Evolutionary conservation across 2,113 vertebrate genomes (phyloP).

Genomic region (Syngnathus floridae): DNA sequence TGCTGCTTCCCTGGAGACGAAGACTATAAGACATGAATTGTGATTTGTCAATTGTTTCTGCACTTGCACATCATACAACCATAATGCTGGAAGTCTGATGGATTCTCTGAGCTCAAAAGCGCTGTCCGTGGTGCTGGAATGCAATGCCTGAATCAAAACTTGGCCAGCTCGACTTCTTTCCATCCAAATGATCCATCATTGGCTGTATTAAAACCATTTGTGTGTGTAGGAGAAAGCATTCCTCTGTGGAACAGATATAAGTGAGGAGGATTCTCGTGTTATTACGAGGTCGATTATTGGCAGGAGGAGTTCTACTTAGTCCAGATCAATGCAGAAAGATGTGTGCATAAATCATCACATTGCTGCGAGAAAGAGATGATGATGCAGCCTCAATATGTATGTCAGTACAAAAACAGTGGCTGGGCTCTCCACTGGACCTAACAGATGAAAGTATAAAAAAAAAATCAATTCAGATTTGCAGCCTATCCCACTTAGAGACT

Average conservation of each 20-base stretch:
- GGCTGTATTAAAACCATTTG: neutral
- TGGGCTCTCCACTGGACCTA: neutral
- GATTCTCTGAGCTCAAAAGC: too few species aligned
- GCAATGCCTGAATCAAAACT: neutral
- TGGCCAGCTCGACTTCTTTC: neutral
- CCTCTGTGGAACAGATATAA: neutral
- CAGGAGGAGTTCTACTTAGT: conserved; percentile 7
- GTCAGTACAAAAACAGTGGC: fast-evolving
- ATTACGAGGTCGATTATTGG: neutral
- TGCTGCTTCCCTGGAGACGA: too few species aligned
- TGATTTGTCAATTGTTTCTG: too few species aligned
- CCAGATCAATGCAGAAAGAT: conserved; percentile 19
- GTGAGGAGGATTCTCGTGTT: neutral
- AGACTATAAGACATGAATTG: too few species aligned
- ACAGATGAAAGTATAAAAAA: neutral
- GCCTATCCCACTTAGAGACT: neutral
- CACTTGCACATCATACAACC: too few species aligned
- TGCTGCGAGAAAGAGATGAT: conserved; percentile 23
- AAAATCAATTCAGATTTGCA: neutral
- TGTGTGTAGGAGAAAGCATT: neutral
- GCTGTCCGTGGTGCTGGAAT: neutral
- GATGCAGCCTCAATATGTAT: conserved; percentile 6
- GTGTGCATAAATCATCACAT: conserved; percentile 28
- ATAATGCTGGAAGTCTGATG: too few species aligned
- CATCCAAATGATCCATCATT: neutral